Evolutionary conservation across 2,797 vertebrate species (phyloP), one percentile per base, ranked within the genome.

Genomic region (Acanthornis magna): DNA sequence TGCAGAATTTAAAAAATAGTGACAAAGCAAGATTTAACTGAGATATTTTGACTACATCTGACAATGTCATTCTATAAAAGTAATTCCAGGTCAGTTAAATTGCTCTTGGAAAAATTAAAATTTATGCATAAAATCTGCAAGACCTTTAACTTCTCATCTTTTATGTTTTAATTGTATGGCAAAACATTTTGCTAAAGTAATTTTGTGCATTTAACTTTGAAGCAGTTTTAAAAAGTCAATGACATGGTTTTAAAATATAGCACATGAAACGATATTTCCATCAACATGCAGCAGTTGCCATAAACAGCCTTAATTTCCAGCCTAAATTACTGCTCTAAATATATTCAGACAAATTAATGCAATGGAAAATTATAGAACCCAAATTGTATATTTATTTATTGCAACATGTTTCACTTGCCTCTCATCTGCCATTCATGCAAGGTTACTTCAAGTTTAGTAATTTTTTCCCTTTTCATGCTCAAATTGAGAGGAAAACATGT

Each of bases 291-390:
- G 87, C 87, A 88, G 85, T 91, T 95, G 36, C 70, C 93, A 95
- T 92, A 95, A 94, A 84, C 92, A 95, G 79, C 58, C 85, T 93
- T 96, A 94, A 96, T 95, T 94, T 94, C 92, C 85, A 51, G 73
- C 54, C 87, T 89, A 94, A 97, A 96, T 96, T 92, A 93, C 62
- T 76, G 79, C 74, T 94, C 95, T 93, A 96, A 96, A 93, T 94
- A 94, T 94, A 92, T 67, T 91, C 85, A 88, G 70, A 89, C 79
- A 96, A 95, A 94, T 95, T 93, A 95, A 94, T 93, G 93, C 73
- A 92, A 94, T 65, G 82, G 87, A 85, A 96, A 94, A 92, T 95
- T 94, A 89, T 79, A 91, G 95, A 95, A 92, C 43, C 10, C 50
- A 89, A 94, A 92, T 43, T 60, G 82, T 89, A 14, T 81, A 83